Conservation (phyloP, 92 coral and sea anemone species). For the Desmophyllum pertusum region DNA sequence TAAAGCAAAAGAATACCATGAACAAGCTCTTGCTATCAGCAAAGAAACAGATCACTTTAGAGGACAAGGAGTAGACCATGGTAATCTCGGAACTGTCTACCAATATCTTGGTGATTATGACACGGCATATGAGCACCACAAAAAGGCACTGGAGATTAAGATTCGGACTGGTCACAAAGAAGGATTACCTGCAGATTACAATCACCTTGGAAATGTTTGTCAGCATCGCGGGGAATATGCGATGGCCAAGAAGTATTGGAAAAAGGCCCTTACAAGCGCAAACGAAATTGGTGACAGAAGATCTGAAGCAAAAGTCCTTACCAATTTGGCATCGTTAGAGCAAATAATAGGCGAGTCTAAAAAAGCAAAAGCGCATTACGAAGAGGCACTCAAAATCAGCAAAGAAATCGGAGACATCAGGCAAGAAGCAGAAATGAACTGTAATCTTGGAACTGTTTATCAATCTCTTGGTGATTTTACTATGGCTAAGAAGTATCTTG, state of each 20-base stretch:
- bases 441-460: neutral
- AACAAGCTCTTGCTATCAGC: neutral
- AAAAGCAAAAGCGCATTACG: neutral
- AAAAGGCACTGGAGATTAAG: neutral
- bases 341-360: neutral
- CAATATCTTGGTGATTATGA: neutral
- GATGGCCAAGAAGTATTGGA: neutral
- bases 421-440: neutral
- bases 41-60: neutral
- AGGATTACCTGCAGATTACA: neutral
- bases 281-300: neutral
- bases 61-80: neutral
- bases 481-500: neutral
- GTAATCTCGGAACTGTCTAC: neutral
- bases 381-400: neutral
- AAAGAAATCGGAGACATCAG: neutral
- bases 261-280: neutral
- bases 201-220: neutral
- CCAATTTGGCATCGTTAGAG: neutral
- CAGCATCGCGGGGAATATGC: neutral
- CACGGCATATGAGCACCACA: slow-evolving; percentile 1
- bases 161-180: neutral
- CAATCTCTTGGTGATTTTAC: neutral
- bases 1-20: neutral
- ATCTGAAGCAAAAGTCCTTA: neutral